Percentiles rank a stretch among this genome's conserved stretches.
These are phyloP conservation scores for Emydocephalus ijimae DNA, from an alignment of 2,113 vertebrate species.

Conservation along the genomic window DNA sequence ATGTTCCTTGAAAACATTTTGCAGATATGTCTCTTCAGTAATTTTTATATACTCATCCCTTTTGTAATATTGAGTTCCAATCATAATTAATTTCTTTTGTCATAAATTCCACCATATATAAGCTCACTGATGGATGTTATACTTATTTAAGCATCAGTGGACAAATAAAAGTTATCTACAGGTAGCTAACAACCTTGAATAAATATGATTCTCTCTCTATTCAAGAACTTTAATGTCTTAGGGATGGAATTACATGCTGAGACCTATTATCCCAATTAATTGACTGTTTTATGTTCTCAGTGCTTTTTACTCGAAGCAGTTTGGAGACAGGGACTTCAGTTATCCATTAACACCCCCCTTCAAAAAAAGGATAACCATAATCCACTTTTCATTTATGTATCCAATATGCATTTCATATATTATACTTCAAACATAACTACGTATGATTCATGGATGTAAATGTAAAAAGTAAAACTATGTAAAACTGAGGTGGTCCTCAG, in stretches of 20 bases:
- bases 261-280: slow-evolving; percentile 88
- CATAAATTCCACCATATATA: slow-evolving; percentile 75
- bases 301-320: slow-evolving; percentile 74
- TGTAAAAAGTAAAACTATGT: slow-evolving; percentile 49
- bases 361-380: slow-evolving; percentile 64
- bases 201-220: slow-evolving; percentile 75
- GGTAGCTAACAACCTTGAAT: slow-evolving; percentile 84
- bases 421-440: slow-evolving; percentile 68
- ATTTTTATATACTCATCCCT: slow-evolving; percentile 74
- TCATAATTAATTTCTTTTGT: slow-evolving; percentile 74
- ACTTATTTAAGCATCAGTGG: slow-evolving; percentile 77
- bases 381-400: slow-evolving; percentile 74
- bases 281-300: slow-evolving; percentile 83
- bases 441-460: slow-evolving; percentile 57
- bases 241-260: slow-evolving; percentile 83
- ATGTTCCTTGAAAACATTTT: slow-evolving; percentile 42
- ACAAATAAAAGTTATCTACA: slow-evolving; percentile 82
- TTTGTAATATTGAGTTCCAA: slow-evolving; percentile 70
- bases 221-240: slow-evolving; percentile 74
- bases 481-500: not conserved
- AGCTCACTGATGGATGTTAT: slow-evolving; percentile 68
- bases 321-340: slow-evolving; percentile 69
- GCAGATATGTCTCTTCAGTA: slow-evolving; percentile 66
- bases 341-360: slow-evolving; percentile 60
- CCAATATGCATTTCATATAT: slow-evolving; percentile 66